Percentiles rank a stretch among this genome's conserved stretches.
These are phyloP conservation scores for Lytechinus pictus DNA, from an alignment of 35 echinoderm and acorn worm species.

Conservation along the genomic window DNA sequence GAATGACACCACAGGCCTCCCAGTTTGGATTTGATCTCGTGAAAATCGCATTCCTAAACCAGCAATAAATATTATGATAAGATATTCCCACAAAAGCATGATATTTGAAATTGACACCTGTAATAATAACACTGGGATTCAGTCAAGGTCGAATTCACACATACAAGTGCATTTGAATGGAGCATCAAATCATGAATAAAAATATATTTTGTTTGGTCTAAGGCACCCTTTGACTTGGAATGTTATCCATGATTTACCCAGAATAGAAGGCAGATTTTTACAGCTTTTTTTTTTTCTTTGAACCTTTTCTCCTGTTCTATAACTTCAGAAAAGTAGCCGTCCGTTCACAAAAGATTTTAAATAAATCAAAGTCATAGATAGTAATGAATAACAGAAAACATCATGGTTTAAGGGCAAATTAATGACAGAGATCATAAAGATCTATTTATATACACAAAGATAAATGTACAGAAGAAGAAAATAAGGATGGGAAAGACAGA, in stretches of 20 bases:
- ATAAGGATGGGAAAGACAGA: no score
- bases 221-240: neutral
- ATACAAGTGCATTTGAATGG: neutral
- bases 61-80: neutral
- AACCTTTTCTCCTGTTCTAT: no score
- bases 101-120: neutral
- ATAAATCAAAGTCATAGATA: neutral
- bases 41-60: neutral
- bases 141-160: neutral
- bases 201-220: neutral
- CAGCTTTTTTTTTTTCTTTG: no score
- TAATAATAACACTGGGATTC: neutral
- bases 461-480: no score
- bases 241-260: neutral
- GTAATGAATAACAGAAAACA: no score
- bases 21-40: neutral
- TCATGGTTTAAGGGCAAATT: no score
- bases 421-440: no score
- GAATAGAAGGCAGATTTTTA: neutral
- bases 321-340: neutral
- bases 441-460: no score
- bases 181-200: neutral
- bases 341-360: neutral
- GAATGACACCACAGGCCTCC: neutral
- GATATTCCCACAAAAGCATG: neutral